Evolutionary conservation across 1,140 invertebrate species (phyloP).

Genomic region (Plodia interpunctella): DNA sequence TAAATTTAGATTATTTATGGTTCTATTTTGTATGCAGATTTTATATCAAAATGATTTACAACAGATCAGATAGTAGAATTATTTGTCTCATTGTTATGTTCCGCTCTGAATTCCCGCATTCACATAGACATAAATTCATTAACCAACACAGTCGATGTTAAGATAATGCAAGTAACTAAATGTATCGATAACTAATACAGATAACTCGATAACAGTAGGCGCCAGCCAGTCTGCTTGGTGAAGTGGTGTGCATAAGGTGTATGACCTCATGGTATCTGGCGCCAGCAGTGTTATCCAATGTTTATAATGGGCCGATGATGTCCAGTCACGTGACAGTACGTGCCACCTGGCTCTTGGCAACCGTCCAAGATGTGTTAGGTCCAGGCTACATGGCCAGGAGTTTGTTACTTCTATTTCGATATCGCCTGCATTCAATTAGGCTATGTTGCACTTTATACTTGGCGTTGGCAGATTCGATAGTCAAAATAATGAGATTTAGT

Average conservation of each 20-base stretch:
- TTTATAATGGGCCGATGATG: conserved; percentile 43
- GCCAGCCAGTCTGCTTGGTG: conserved; percentile 44
- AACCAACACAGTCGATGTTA: conserved; percentile 22
- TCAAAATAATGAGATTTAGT: too few relatives aligned
- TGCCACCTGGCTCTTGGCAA: conserved; percentile 52
- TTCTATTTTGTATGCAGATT: too few relatives aligned
- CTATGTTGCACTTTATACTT: too few relatives aligned
- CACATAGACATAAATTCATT: conserved; percentile 49
- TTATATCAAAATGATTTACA: too few relatives aligned
- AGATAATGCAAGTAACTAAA: conserved; percentile 34
- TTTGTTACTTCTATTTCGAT: too few relatives aligned
- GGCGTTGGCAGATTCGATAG: too few relatives aligned
- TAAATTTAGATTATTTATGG: too few relatives aligned
- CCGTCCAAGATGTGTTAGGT: conserved; percentile 34
- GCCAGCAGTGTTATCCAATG: conserved; percentile 45
- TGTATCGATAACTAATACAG: conserved; percentile 41
- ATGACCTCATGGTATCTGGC: conserved; percentile 45
- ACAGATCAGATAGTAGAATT: conserved; percentile 30
- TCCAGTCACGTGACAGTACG: conserved; percentile 46
- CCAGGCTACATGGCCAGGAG: not conserved
- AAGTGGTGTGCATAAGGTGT: conserved; percentile 39
- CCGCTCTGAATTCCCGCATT: conserved; percentile 59
- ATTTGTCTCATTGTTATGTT: conserved; percentile 55
- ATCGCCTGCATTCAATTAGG: too few relatives aligned
- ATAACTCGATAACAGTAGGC: conserved; percentile 38